These are phyloP conservation scores for Drosophila formosana DNA, from an alignment of 2,888 invertebrate genomes.

Conservation along the genomic window DNA sequence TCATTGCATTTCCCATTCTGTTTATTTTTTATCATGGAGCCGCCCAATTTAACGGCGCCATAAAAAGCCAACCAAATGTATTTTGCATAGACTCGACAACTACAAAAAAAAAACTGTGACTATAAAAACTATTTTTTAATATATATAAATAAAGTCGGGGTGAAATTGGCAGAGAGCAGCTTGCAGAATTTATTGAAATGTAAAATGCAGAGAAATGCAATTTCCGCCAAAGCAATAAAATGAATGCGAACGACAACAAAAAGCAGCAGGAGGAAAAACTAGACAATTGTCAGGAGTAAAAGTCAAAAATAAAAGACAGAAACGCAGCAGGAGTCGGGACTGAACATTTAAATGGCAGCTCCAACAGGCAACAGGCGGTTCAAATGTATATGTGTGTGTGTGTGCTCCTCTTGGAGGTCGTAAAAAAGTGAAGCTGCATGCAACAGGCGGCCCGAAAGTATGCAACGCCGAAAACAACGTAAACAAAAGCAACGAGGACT, in stretches of 20 bases:
- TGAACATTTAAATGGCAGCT: slow-evolving; percentile 58
- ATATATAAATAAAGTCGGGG: slow-evolving; percentile 61
- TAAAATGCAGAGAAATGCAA: slow-evolving; percentile 78
- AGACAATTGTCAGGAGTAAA: slow-evolving; percentile 64
- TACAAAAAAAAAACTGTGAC: slow-evolving; percentile 5
- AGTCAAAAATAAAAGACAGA: slow-evolving; percentile 44
- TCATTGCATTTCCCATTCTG: slow-evolving; percentile 23
- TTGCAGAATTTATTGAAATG: slow-evolving; percentile 74
- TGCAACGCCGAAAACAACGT: slow-evolving; percentile 50
- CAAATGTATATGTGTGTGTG: slow-evolving; percentile 2
- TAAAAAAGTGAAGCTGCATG: slow-evolving; percentile 62
- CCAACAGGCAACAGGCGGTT: slow-evolving; percentile 53
- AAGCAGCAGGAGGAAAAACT: slow-evolving; percentile 25
- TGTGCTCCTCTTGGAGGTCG: slow-evolving; percentile 12
- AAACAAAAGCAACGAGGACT: slow-evolving; percentile 34
- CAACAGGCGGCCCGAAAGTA: slow-evolving; percentile 79
- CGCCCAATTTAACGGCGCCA: slow-evolving; percentile 50
- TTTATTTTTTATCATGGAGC: slow-evolving; percentile 18
- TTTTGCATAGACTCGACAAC: slow-evolving; percentile 20
- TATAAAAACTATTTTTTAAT: slow-evolving; percentile 40
- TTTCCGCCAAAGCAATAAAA: slow-evolving; percentile 67
- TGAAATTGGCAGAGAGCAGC: slow-evolving; percentile 44
- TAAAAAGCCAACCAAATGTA: slow-evolving; percentile 65
- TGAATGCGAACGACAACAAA: slow-evolving; percentile 25
- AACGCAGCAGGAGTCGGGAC: slow-evolving; percentile 9